Conservation (phyloP, 2,888 invertebrate genomes). For the Tineola bisselliella region DNA sequence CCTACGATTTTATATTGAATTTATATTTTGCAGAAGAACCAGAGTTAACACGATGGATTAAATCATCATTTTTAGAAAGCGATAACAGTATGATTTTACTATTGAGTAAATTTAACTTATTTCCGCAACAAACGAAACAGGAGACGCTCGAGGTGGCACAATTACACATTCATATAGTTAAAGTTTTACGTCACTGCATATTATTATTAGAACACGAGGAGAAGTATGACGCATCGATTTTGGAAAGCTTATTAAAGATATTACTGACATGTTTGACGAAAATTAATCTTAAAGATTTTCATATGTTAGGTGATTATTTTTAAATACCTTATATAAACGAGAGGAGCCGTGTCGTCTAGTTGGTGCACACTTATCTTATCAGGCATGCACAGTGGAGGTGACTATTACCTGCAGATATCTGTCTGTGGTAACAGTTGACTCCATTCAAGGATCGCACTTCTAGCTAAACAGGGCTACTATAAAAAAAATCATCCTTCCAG, state of each 20-base stretch:
- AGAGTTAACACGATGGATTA: constrained; percentile 42
- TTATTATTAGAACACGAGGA: constrained; percentile 29
- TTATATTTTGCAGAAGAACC: constrained; percentile 24
- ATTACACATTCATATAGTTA: constrained; percentile 48
- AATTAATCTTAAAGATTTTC: constrained; percentile 55
- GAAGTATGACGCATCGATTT: constrained; percentile 32
- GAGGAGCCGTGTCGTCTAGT: too few relatives aligned
- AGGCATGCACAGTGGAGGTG: too few relatives aligned
- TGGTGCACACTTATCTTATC: too few relatives aligned
- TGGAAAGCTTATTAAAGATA: constrained; percentile 53
- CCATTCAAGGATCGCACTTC: background rate
- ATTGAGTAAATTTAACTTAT: constrained; percentile 39
- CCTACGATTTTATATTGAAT: too few relatives aligned
- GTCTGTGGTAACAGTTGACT: background rate
- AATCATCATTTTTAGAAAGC: constrained; percentile 39
- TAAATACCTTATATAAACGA: background rate
- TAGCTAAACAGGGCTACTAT: too few relatives aligned
- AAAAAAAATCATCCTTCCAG: too few relatives aligned
- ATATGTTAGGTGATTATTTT: constrained; percentile 45
- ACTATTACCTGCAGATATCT: too few relatives aligned
- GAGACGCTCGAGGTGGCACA: constrained; percentile 49
- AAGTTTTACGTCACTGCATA: constrained; percentile 41
- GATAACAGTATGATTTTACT: constrained; percentile 42
- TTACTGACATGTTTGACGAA: constrained; percentile 45
- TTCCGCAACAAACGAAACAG: constrained; percentile 43